phyloP scores from a whole-genome alignment of 2,888 invertebrate genomes.

The Protodeltote pygarga region DNA sequence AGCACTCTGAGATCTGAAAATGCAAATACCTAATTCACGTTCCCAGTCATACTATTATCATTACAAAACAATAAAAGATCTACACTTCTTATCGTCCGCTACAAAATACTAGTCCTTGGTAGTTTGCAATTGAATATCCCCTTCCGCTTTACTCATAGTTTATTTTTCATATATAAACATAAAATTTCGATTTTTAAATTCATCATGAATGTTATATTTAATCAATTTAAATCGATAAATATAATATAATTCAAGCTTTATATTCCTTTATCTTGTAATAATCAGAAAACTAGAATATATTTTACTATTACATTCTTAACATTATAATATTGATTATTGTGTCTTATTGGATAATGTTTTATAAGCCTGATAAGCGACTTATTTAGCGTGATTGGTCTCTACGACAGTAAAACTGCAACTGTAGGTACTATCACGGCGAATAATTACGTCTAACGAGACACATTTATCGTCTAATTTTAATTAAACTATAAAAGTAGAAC shows the following conservation, averaged over 20 bases:
- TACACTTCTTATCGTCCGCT: conserved; percentile 34
- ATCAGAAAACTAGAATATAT: conserved; percentile 9
- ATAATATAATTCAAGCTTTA: neutral
- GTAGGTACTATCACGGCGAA: conserved; percentile 13
- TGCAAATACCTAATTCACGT: conserved; percentile 23
- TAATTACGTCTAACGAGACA: conserved; percentile 45
- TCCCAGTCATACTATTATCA: conserved; percentile 33
- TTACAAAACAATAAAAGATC: conserved; percentile 48
- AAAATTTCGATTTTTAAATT: conserved; percentile 35
- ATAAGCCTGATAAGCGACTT: conserved; percentile 14
- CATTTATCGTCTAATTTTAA: conserved; percentile 61
- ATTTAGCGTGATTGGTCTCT: conserved; percentile 36
- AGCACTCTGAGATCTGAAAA: conserved; percentile 10
- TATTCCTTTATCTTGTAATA: conserved; percentile 9
- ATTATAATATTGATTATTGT: conserved; percentile 31
- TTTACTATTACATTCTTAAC: conserved; percentile 20
- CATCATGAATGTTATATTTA: conserved; percentile 18
- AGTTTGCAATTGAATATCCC: conserved; percentile 35
- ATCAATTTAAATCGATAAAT: neutral
- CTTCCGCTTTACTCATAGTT: conserved; percentile 41
- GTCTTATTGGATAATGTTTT: conserved; percentile 28
- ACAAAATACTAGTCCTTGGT: conserved; percentile 39
- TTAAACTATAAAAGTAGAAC: conserved; percentile 75
- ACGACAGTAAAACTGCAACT: conserved; percentile 19
- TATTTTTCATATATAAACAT: conserved; percentile 34